Conservation (phyloP, 2,113 vertebrate species). For the Parus major region DNA sequence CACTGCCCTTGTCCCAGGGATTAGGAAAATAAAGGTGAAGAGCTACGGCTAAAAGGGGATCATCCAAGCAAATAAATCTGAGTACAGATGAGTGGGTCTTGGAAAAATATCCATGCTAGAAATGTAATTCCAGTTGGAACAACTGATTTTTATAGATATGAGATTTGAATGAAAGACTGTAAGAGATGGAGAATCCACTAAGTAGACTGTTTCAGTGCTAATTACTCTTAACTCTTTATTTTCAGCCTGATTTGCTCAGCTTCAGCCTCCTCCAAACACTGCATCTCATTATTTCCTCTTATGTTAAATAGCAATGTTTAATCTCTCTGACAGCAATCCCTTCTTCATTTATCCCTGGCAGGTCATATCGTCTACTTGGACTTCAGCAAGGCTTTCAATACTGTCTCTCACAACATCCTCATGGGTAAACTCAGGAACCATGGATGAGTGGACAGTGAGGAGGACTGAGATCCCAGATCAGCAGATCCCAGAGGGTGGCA, state of each 20-base stretch:
- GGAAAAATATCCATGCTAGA: background rate
- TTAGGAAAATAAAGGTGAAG: slow-evolving; percentile 10
- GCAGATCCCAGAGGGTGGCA: background rate
- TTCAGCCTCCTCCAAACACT: background rate
- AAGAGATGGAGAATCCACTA: background rate
- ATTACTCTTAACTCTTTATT: background rate
- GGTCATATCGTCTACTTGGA: fast-evolving
- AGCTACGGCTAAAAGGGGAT: background rate
- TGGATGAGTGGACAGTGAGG: background rate
- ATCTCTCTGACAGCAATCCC: background rate
- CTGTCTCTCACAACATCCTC: background rate
- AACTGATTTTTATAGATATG: fast-evolving
- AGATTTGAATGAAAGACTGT: background rate
- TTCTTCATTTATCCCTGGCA: background rate
- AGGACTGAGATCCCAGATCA: background rate
- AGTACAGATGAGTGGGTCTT: background rate
- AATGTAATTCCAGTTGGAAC: background rate
- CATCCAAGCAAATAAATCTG: background rate
- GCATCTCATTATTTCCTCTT: background rate
- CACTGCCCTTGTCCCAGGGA: background rate
- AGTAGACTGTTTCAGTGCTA: background rate
- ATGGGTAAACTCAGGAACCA: background rate
- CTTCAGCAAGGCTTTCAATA: background rate
- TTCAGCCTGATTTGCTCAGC: background rate
- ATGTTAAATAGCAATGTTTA: background rate